Base-by-base conservation (phyloP, 2,797 vertebrate genomes). In the Morelia viridis region DNA sequence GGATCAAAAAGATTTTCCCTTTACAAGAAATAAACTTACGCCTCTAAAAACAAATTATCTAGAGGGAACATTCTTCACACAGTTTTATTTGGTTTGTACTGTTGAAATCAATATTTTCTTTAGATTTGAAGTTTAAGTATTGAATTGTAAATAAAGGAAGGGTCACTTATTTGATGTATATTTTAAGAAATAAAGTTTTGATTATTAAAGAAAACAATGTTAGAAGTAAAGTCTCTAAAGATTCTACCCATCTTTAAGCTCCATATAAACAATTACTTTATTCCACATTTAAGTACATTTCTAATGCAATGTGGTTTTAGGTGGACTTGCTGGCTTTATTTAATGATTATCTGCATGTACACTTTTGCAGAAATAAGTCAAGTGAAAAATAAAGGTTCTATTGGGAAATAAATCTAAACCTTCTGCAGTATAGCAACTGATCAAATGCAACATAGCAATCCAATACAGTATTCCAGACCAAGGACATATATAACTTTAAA, bases 31-130 rank as follows among this genome's bases (percentile, higher is more conserved):
- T 88, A 84, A 8, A 89, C 85, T 60, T 0, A 26, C 11, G 2
- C 13, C 35, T 89, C 94, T 94, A 56, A 93, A 92, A 92, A 90
- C 26, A 92, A 87, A 68, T 76, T 76, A 76, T 19, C 68, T 41
- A 76, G 68, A 41, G 68, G 31, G 13, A 76, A 76, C 17, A 76
- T 41, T 76, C 31, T 22, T 76, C 31, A 76, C 9, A 76, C 17
- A 22, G 17, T 76, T 76, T 41, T 76, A 76, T 41, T 76, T 76
- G 3, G 3, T 76, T 76, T 76, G 17, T 35, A 41, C 0, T 1
- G 68, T 19, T 76, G 31, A 76, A 76, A 76, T 76, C 31, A 41
- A 76, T 76, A 31, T 76, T 41, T 41, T 76, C 17, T 76, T 76
- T 41, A 41, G 31, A 41, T 41, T 35, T 41, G 71, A 41, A 31